Conservation (phyloP, 2,797 vertebrate genomes). For the Triplophysa bombifrons region DNA sequence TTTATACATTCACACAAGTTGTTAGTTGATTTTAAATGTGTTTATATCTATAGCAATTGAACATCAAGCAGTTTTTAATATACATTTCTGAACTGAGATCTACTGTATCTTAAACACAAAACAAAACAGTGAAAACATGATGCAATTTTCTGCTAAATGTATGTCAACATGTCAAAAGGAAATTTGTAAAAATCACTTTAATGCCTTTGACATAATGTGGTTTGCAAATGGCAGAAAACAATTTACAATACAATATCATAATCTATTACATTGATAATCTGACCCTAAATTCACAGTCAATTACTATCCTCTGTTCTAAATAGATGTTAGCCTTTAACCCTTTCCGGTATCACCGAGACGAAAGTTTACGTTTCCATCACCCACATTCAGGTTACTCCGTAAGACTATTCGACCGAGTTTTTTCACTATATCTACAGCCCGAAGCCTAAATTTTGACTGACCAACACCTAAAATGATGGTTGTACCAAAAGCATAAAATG, state of each 20-base stretch:
- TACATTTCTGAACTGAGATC: too few relatives aligned
- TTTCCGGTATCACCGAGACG: too few relatives aligned
- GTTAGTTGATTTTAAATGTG: too few relatives aligned
- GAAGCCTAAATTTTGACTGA: conserved; percentile 40
- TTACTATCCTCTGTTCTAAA: too few relatives aligned
- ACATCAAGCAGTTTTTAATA: too few relatives aligned
- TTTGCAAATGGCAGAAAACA: conserved; percentile 3
- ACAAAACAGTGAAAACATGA: background rate
- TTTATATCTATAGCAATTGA: too few relatives aligned
- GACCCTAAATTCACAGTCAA: too few relatives aligned
- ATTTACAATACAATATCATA: background rate
- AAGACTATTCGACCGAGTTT: background rate
- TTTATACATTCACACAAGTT: too few relatives aligned
- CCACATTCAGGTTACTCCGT: background rate
- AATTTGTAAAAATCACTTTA: background rate
- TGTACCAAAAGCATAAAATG: conserved; percentile 45
- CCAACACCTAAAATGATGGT: conserved; percentile 45
- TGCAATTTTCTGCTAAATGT: background rate
- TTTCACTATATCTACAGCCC: conserved; percentile 19
- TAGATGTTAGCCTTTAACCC: too few relatives aligned
- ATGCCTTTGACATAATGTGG: background rate
- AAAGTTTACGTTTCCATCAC: background rate
- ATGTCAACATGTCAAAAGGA: background rate
- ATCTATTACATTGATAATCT: background rate
- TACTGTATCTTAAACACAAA: background rate